Percentiles rank a stretch among this genome's conserved stretches.
Evolutionary conservation across 2,113 vertebrate species (phyloP).

Genomic region (Apodemus speciosus): DNA sequence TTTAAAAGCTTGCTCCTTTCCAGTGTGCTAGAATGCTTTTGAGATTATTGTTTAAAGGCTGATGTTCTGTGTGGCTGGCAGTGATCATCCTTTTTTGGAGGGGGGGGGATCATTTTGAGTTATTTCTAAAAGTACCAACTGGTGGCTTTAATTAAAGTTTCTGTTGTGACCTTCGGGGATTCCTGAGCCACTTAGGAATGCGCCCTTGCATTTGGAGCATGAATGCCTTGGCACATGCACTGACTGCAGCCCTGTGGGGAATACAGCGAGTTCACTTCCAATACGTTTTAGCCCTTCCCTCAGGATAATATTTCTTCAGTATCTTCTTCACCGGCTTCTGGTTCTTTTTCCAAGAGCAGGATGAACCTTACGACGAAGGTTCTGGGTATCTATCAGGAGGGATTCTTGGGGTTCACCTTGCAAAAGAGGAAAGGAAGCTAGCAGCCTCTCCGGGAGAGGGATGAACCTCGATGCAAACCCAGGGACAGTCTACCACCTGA

Average conservation of each 20-base stretch:
- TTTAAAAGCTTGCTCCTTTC: neutral
- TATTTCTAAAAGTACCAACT: conserved; percentile 53
- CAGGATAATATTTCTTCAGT: neutral
- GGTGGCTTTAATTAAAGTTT: conserved; percentile 46
- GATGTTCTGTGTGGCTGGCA: conserved; percentile 19
- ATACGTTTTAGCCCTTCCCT: neutral
- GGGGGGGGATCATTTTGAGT: conserved; percentile 37
- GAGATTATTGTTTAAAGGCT: conserved; percentile 36
- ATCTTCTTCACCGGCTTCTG: neutral
- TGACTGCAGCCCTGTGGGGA: neutral
- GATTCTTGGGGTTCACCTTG: neutral
- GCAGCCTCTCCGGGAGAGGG: neutral
- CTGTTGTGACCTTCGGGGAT: conserved; percentile 51
- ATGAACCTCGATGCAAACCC: neutral
- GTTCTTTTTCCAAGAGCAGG: neutral
- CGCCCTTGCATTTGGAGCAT: conserved; percentile 8
- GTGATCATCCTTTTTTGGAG: too few relatives aligned
- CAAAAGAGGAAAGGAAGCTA: neutral
- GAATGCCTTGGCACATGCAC: conserved; percentile 19
- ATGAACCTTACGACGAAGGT: too few relatives aligned
- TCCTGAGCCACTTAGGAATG: conserved; percentile 11
- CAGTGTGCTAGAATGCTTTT: conserved; percentile 27
- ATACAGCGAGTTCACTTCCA: neutral
- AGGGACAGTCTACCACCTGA: too few relatives aligned
- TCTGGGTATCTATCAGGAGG: neutral